Base-by-base conservation (phyloP, 2,888 invertebrate species). In the Tyria jacobaeae region DNA sequence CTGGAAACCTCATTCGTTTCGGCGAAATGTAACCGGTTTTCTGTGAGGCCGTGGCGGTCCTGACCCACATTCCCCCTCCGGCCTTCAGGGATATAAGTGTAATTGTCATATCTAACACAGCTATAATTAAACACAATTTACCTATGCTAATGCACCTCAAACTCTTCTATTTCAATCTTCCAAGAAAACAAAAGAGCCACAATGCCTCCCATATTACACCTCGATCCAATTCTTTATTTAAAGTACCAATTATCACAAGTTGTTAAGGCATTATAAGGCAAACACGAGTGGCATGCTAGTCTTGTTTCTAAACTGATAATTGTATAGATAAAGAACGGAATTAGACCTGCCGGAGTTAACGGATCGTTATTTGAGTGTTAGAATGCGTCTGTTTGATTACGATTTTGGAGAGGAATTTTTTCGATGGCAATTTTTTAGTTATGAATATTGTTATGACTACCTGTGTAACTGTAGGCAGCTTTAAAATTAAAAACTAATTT, bases 221-320 rank as follows among this genome's bases (percentile, higher is more conserved):
- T 25, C 39, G 83, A 84, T 89, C 88, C 86, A 90, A 90, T 88
- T 88, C 83, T 48, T 72, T 86, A 87, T 91, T 91, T 90, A 87
- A 87, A 80, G 70, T 72, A 57, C 62, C 82, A 88, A 90, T 92
- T 92, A 91, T 70, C 89, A 73, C 74, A 44, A 61, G 59, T 67
- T 83, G 87, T 63, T 63, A 63, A 63, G 31, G 63, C 39, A 63
- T 63, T 63, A 63, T 59, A 63, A 58, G 44, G 54, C 47, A 86
- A 88, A 88, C 76, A 80, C 70, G 59, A 70, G 57, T 58, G 62
- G 77, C 67, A 66, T 63, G 67, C 56, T 57, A 25, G 44, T 50
- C 65, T 55, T 85, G 83, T 87, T 83, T 83, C 84, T 78, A 80
- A 75, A 68, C 80, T 72, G 81, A 82, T 86, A 89, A 76, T 68